phyloP scores from a whole-genome alignment of 2,888 invertebrate genomes.

The Dorcus hopei region DNA sequence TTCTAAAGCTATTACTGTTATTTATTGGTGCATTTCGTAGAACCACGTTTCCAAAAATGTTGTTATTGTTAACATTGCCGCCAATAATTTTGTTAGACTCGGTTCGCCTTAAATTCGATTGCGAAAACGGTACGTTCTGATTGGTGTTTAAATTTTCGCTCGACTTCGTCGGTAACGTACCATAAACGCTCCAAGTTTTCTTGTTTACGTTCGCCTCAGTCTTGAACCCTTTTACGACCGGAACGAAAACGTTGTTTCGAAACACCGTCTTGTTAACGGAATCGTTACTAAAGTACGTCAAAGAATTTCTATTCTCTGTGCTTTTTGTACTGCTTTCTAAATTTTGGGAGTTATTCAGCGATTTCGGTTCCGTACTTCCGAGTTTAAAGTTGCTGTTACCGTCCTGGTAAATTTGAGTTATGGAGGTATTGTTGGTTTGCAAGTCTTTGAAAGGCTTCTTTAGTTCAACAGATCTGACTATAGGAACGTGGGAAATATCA shows the following conservation, averaged over 20 bases:
- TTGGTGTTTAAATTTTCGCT: constrained; percentile 29
- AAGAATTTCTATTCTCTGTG: constrained; percentile 19
- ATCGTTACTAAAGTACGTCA: constrained; percentile 25
- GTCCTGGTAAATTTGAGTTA: constrained; percentile 37
- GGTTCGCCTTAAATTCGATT: constrained; percentile 51
- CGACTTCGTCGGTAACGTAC: constrained; percentile 35
- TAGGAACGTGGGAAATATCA: constrained; percentile 48
- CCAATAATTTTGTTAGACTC: constrained; percentile 39
- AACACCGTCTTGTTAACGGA: constrained; percentile 31
- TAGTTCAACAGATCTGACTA: constrained; percentile 52
- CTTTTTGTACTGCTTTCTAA: constrained; percentile 9
- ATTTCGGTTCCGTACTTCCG: constrained; percentile 21
- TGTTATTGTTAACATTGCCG: constrained; percentile 14
- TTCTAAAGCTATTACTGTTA: constrained; percentile 18
- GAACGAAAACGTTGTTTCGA: constrained; percentile 33
- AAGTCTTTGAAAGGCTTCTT: constrained; percentile 47
- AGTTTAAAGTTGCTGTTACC: constrained; percentile 6
- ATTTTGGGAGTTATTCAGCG: constrained; percentile 14
- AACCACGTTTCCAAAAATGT: constrained; percentile 25
- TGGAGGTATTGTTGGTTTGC: constrained; percentile 34
- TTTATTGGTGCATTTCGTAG: constrained; percentile 17
- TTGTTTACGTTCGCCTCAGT: constrained; percentile 27
- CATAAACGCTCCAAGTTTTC: constrained; percentile 34
- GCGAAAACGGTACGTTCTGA: constrained; percentile 47
- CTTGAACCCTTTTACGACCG: constrained; percentile 47